Evolutionary conservation across 2,888 invertebrate species (phyloP).

Genomic region (Pseudeuparius sepicola): DNA sequence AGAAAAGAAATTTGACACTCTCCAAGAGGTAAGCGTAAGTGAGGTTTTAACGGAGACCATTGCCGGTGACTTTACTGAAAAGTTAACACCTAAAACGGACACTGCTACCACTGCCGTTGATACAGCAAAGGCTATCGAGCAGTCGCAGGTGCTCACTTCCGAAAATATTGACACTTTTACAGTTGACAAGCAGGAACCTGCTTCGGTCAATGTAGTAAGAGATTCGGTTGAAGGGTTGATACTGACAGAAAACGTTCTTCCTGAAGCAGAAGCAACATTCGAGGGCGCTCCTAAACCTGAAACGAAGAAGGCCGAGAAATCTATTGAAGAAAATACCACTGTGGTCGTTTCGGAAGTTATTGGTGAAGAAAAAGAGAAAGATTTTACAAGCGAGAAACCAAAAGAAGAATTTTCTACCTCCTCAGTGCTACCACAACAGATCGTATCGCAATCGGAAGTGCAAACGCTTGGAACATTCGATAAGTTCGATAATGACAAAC

Average conservation of each 20-base stretch:
- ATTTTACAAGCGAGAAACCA: slow-evolving; percentile 17
- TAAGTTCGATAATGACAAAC: slow-evolving; percentile 33
- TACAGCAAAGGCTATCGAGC: slow-evolving; percentile 34
- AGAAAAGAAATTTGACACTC: slow-evolving; percentile 44
- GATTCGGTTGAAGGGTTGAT: slow-evolving; percentile 39
- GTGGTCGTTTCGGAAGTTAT: slow-evolving; percentile 33
- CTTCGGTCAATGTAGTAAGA: slow-evolving; percentile 34
- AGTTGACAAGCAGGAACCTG: slow-evolving; percentile 27
- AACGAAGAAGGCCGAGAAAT: slow-evolving; percentile 35
- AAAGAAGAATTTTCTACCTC: slow-evolving; percentile 21
- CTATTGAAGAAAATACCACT: slow-evolving; percentile 38
- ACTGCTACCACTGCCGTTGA: slow-evolving; percentile 33
- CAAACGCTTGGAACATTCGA: slow-evolving; percentile 38
- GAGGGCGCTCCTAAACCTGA: slow-evolving; percentile 30
- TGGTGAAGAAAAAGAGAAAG: slow-evolving; percentile 29
- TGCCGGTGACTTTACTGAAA: slow-evolving; percentile 28
- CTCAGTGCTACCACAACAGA: slow-evolving; percentile 27
- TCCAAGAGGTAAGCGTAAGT: slow-evolving; percentile 45
- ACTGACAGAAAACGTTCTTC: slow-evolving; percentile 37
- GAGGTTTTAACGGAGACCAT: slow-evolving; percentile 40
- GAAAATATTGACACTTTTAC: slow-evolving; percentile 29
- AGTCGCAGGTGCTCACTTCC: slow-evolving; percentile 31
- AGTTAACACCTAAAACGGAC: slow-evolving; percentile 25
- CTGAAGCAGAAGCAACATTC: slow-evolving; percentile 40
- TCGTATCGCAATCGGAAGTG: slow-evolving; percentile 31